Evolutionary conservation across 2,888 invertebrate genomes (phyloP).

Genomic region (Nemoura dubitans): DNA sequence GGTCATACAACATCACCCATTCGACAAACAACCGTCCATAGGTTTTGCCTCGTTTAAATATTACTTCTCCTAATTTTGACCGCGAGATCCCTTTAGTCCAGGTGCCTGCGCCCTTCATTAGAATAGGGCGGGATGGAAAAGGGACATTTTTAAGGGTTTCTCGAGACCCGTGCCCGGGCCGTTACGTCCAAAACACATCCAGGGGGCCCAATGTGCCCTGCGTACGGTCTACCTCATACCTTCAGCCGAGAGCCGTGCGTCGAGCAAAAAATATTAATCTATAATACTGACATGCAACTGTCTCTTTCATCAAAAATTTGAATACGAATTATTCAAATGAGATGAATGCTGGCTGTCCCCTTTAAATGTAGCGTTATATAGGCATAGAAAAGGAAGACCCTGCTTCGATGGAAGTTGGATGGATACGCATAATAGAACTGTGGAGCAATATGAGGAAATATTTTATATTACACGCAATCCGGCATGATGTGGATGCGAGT

Average conservation of each 20-base stretch:
- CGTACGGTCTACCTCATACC: too few relatives aligned
- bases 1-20: too few relatives aligned
- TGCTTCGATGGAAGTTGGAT: background rate
- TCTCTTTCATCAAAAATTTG: slow-evolving; percentile 43
- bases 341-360: slow-evolving; percentile 20
- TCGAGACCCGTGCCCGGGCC: background rate
- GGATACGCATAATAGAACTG: background rate
- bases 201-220: background rate
- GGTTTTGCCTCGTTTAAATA: background rate
- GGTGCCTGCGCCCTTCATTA: slow-evolving; percentile 21
- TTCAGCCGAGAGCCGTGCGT: background rate
- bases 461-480: background rate
- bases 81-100: slow-evolving; percentile 22
- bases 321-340: slow-evolving; percentile 41
- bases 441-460: background rate
- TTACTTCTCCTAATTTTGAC: slow-evolving; percentile 18
- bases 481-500: background rate
- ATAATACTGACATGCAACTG: slow-evolving; percentile 47
- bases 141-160: slow-evolving; percentile 18
- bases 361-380: slow-evolving; percentile 40
- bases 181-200: background rate
- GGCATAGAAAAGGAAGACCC: slow-evolving; percentile 26
- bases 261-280: slow-evolving; percentile 47
- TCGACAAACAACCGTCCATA: too few relatives aligned
- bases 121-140: slow-evolving; percentile 21